phyloP scores from a whole-genome alignment of 2,797 vertebrate genomes.

The Acropternis orthonyx region DNA sequence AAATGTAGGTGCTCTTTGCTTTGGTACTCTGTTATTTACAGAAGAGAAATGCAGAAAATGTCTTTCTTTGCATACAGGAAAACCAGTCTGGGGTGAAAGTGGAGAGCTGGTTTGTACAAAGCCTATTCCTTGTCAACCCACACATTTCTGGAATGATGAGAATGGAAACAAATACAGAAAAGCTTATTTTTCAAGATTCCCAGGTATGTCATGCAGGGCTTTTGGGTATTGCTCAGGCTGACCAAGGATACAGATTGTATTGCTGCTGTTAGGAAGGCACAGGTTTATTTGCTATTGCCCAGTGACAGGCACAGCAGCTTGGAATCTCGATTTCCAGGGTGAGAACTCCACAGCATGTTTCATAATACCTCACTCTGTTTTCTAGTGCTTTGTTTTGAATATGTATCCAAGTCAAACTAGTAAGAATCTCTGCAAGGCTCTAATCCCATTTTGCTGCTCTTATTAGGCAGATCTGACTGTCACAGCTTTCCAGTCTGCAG shows the following conservation, averaged over 20 bases:
- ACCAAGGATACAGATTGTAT: background rate
- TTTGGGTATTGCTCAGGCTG: background rate
- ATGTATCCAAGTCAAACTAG: background rate
- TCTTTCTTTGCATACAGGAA: conserved; percentile 75
- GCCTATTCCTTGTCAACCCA: conserved; percentile 94
- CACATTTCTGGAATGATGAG: conserved; percentile 96
- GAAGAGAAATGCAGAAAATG: background rate
- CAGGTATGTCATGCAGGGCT: conserved; percentile 75
- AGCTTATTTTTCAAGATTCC: conserved; percentile 92
- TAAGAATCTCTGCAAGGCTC: background rate
- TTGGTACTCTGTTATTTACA: background rate
- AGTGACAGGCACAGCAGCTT: background rate
- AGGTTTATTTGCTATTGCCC: background rate
- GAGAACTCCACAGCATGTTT: background rate
- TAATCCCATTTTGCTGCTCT: background rate
- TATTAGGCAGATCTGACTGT: background rate
- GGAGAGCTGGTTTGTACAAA: conserved; percentile 95
- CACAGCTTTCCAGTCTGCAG: background rate
- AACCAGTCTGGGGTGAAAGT: conserved; percentile 91
- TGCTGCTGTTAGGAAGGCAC: background rate
- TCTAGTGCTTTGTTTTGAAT: background rate
- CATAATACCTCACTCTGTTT: background rate
- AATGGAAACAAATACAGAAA: conserved; percentile 92
- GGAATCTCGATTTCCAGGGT: background rate
- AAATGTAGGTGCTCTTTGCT: background rate